Conservation (phyloP, 2,113 vertebrate genomes). For the Python bivittatus region DNA sequence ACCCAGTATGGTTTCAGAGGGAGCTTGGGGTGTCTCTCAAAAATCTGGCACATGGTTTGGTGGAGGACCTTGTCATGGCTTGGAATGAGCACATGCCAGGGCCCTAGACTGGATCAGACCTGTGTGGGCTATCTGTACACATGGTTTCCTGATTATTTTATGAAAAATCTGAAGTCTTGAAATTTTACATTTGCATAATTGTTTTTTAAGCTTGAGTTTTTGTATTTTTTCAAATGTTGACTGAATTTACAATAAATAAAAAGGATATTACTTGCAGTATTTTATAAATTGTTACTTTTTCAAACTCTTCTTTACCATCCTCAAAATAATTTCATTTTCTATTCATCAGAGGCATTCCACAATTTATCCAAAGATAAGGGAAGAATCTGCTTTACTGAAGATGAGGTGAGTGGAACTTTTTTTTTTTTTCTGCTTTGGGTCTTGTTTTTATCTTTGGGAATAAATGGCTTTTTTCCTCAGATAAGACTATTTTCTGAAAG, state of each 20-base stretch:
- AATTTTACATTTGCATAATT: not conserved
- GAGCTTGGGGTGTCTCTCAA: not conserved
- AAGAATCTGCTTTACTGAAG: slow-evolving; percentile 57
- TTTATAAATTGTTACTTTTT: not conserved
- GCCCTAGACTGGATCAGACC: not conserved
- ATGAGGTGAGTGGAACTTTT: slow-evolving; percentile 64
- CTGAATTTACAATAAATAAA: not conserved
- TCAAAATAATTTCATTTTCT: slow-evolving; percentile 9
- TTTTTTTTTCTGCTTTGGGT: not conserved
- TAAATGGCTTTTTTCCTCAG: not conserved
- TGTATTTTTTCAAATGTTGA: not conserved
- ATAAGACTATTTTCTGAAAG: not conserved
- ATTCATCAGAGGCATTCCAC: slow-evolving; percentile 67
- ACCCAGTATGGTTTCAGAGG: not conserved
- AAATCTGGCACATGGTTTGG: not conserved
- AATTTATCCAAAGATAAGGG: slow-evolving; percentile 60
- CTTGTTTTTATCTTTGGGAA: not conserved
- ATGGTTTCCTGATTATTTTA: not conserved
- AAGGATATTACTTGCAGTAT: not conserved
- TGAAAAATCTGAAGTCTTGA: not conserved
- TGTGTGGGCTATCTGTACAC: not conserved
- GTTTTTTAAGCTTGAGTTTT: not conserved
- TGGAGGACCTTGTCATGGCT: not conserved
- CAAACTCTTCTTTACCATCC: not conserved
- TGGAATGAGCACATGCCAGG: not conserved